Evolutionary conservation across 1,140 invertebrate species (phyloP), one percentile per base, ranked within the genome.

Genomic region (Pogonognathellus flavescens): DNA sequence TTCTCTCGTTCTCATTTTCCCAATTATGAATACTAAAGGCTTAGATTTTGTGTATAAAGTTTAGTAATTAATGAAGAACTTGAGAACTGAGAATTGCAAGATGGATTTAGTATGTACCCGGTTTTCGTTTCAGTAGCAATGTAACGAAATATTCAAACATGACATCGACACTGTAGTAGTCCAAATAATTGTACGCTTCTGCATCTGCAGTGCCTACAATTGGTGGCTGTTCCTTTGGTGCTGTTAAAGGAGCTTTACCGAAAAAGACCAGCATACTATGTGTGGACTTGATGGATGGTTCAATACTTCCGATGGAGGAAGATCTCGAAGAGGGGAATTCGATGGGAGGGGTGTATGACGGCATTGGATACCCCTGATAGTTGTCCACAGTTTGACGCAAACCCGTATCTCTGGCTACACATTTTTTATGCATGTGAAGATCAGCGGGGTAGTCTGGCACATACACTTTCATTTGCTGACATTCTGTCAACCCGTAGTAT

Each of bases 401-500:
- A 50, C 41, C 41, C 31, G 25, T 49, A 14, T 76, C 70, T 76
- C 70, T 76, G 13, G 70, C 25, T 0, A 76, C 41, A n/a, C 70
- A 76, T 0, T 10, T 31, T 50, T 76, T 31, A 50, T 76, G 70
- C 70, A 76, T 76, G 16, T 76, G 70, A n/a, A 76, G 70, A 49
- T 76, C 70, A n/a, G 25, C 16, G 1, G 70, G 70, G 18, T 76
- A 76, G n/a, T 76, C 70, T 1, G 70, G 70, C 6, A 76, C 70
- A n/a, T 76, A 76, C 5, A 31, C 1, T 50, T 76, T 76, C 41
- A 76, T 41, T 76, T 76, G 70, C n/a, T 76, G 70, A 7, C 70
- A 76, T 31, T 76, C 25, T 13, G 70, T 76, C 70, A 76, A 76
- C n/a, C 70, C 70, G 41, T 76, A 76, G 41, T 76, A 76, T 49